Base-by-base conservation (phyloP, 2,888 invertebrate genomes). In the Coleophora deauratella region DNA sequence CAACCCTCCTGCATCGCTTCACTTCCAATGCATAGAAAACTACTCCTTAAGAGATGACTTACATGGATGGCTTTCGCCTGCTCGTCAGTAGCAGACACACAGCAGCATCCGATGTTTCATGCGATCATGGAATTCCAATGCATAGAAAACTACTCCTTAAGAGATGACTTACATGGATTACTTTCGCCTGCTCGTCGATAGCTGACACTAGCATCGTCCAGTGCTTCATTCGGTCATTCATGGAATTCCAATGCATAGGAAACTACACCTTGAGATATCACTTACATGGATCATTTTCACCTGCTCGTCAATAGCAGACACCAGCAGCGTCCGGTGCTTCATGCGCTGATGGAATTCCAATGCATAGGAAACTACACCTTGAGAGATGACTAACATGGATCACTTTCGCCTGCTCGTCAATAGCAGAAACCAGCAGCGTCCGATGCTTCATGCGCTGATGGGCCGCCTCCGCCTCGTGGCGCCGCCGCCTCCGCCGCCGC, bases 51-150 rank as follows among this genome's bases (percentile, higher is more conserved):
- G 21, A 21, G 21, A 21, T 21, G 21, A 57, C 82, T 72, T 62
- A 80, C 87, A 59, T 80, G 86, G 57, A 81, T 86, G 56, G 82
- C 85, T 72, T 79, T 87, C 43, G 79, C 86, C 58, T 79, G 86
- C 55, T 79, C 86, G 44, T 85, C 84, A 27, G 85, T 85, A 28
- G 85, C 85, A n/a, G 78, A 86, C 30, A 82, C 87, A 42, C n/a
- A 79, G 79, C 46, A 82, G 61, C 33, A 81, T 81, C 56, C 81
- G 75, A 46, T 81, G 84, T 62, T 82, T 80, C 52, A 47, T 37
- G 71, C 70, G 12, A 64, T 55, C 46, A 63, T 3, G 3, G 3
- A 21, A 4, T 6, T 21, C 21, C 21, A 6, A 3, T 4, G 21
- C 21, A 21, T 21, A 4, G 21, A 21, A 6, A 21, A 4, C 21